Base-by-base conservation (phyloP, 2,797 vertebrate species). In the Trachops cirrhosus region DNA sequence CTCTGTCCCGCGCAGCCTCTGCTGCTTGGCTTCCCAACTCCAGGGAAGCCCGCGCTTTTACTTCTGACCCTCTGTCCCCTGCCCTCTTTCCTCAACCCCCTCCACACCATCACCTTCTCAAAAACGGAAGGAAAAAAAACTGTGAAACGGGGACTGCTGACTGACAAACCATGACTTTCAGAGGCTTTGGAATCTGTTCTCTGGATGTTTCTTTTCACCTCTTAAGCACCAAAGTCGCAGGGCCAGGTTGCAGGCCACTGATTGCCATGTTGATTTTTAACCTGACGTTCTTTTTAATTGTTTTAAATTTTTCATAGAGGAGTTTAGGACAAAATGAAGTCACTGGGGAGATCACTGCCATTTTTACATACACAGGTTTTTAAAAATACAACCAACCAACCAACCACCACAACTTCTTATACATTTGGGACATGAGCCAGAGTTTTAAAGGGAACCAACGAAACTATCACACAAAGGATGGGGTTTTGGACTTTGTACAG, bases 321-420 rank as follows among this genome's bases (percentile, higher is more conserved):
- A 98, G 98, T 97, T 98, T 97, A 96, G 96, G 97, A 97, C 94
- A 97, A 98, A 98, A 98, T 97, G 97, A 97, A 97, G 96, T 78
- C 97, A 98, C 97, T 98, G 97, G 98, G 98, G 95, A 97, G 98
- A 99, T 99, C 99, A 99, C 99, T 99, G 99, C 99, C 99, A 99
- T 99, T 99, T 99, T 99, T 99, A 98, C 99, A 99, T 99, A 99
- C 98, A 98, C 98, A 98, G 98, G 98, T 99, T 99, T 99, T 99
- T 99, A 99, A 99, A 98, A 98, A 97, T 92, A 84, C 86, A 96
- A 57, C 86, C 91, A 95, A 59, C 89, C 91, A 95, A 91, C 93
- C 91, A 97, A 86, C 87, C 95, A 91, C 96, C 89, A 98, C 99
- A 98, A 99, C 98, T 99, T 99, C 99, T 99, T 99, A 98, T 98